These are phyloP conservation scores for Limnothrissa miodon DNA, from an alignment of 2,113 vertebrate genomes.

Conservation along the genomic window DNA sequence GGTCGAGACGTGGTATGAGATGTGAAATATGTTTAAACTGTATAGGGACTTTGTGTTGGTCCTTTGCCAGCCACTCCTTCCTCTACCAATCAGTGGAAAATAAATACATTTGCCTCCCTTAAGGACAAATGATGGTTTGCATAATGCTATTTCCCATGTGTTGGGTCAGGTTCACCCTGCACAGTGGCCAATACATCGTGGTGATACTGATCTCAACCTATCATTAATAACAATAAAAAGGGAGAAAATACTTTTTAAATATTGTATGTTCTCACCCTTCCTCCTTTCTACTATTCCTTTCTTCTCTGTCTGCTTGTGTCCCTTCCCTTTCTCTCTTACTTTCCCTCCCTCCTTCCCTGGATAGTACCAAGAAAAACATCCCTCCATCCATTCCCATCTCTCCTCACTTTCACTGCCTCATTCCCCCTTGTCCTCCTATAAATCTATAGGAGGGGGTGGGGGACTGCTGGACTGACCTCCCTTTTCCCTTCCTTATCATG, in stretches of 20 bases:
- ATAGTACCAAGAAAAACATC: constrained; percentile 13
- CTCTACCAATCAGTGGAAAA: neutral
- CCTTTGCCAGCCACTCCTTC: neutral
- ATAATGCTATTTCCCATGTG: neutral
- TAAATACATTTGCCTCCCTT: neutral
- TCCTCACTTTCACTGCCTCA: neutral
- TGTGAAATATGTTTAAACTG: neutral
- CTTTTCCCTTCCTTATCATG: constrained; percentile 37
- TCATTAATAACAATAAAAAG: neutral
- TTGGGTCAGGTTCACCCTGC: neutral
- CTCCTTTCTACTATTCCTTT: neutral
- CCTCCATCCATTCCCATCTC: neutral
- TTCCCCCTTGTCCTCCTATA: neutral
- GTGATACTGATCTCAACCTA: neutral
- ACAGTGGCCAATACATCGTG: constrained; percentile 1
- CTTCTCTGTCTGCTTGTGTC: neutral
- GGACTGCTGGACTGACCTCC: constrained; percentile 29
- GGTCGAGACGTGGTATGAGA: too few relatives aligned
- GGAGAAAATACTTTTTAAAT: neutral
- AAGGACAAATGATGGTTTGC: neutral
- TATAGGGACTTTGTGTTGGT: neutral
- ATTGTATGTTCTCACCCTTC: neutral
- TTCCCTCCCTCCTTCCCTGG: neutral
- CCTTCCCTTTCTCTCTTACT: neutral
- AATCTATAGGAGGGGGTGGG: neutral